Evolutionary conservation across 2,797 vertebrate species (phyloP).

Genomic region (Crossoptilon crossoptilon): DNA sequence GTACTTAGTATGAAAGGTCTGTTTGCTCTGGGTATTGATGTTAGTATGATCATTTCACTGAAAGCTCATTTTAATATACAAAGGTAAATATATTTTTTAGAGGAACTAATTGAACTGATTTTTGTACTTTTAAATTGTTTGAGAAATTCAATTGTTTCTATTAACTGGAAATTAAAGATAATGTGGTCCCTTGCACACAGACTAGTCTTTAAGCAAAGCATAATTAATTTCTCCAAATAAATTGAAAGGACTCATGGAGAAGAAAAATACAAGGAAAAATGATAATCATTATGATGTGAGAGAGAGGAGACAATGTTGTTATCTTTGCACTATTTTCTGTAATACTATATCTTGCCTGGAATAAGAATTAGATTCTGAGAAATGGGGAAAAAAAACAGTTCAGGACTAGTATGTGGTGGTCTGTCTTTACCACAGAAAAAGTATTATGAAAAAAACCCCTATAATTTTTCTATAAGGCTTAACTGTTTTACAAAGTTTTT

Average conservation of each 20-base stretch:
- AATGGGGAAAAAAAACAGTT: neutral
- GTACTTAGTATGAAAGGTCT: neutral
- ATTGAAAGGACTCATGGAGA: neutral
- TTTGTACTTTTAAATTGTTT: neutral
- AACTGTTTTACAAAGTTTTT: neutral
- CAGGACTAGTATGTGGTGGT: neutral
- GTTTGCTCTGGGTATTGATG: neutral
- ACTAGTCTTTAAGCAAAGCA: neutral
- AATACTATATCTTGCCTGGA: neutral
- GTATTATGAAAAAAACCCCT: neutral
- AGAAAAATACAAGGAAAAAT: slow-evolving; percentile 4
- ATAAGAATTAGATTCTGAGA: neutral
- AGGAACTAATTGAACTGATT: slow-evolving; percentile 1
- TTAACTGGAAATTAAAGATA: slow-evolving; percentile 41
- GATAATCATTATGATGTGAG: neutral
- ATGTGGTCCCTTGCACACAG: neutral
- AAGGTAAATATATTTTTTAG: neutral
- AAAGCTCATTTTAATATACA: neutral
- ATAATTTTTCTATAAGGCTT: neutral
- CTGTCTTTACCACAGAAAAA: neutral
- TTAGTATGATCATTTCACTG: neutral
- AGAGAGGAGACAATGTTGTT: slow-evolving; percentile 1
- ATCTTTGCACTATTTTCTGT: neutral
- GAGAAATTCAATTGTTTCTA: slow-evolving; percentile 16
- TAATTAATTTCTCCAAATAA: slow-evolving; percentile 38